Evolutionary conservation across 2,888 invertebrate genomes (phyloP), one percentile per base, ranked within the genome.

Genomic region (Odontothrips loti): DNA sequence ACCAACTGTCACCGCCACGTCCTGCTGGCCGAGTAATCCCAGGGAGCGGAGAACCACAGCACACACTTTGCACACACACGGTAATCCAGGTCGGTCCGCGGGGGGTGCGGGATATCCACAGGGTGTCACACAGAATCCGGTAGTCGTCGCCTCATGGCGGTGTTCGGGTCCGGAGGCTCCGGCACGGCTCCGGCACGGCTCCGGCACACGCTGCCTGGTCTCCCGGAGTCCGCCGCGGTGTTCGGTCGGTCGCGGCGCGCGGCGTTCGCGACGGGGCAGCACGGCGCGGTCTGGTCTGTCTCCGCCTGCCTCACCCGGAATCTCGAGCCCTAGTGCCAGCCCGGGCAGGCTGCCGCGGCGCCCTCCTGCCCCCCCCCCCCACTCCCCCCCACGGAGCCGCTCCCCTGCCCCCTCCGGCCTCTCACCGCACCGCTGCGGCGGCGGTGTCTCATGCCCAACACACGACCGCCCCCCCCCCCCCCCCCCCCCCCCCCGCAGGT

Each of bases 361-460:
- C 20, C 63, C n/a, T n/a, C 63, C 63, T 23, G n/a, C 68, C 2
- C 68, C 2, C 68, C 23, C 2, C 68, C 68, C 8, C 23, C n/a
- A 11, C 68, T 23, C 23, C n/a, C 20, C 68, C 68, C n/a, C n/a
- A 23, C 68, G n/a, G 12, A 0, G 27, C 27, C 68, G 23, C 68
- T 12, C 58, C 0, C 68, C 68, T 23, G 27, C 68, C 68, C 68
- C 68, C 27, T 1, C 68, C 23, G 68, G 68, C 68, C 68, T 43
- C 34, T 43, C 34, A 43, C 34, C 34, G 34, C 34, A 6, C 34
- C n/a, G n/a, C n/a, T n/a, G 6, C 58, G 15, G 58, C 58, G 0
- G 58, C 58, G 58, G 58, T 58, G 58, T 58, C 58, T n/a, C 58
- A 58, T 58, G 58, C 58, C n/a, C 58, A 58, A 58, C 58, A 58